Evolutionary conservation across 2,797 vertebrate genomes (phyloP), one percentile per base, ranked within the genome.

Genomic region (Tangara arthus): DNA sequence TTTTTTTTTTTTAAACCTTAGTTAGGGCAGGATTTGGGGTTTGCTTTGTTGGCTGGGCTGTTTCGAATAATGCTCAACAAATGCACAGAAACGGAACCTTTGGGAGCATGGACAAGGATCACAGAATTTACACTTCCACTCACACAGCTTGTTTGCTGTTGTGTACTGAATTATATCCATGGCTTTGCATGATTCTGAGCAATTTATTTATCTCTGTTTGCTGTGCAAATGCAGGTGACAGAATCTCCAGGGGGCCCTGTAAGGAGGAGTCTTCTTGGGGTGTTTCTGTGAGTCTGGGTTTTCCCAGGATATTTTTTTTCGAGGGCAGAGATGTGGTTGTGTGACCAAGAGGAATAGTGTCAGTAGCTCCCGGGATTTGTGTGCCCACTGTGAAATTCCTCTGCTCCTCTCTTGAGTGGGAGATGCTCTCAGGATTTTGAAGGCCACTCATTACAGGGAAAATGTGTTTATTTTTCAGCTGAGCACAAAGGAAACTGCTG

Each of bases 1-100:
- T 44, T 83, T 39, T 75, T 24, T 24, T 47, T 65, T 56, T 64
- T 47, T n/a, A 4, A 39, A 52, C 30, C 8, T 77, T 11, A 87
- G 44, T 82, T 94, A 90, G 79, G 86, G 69, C 49, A 95, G 91
- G 55, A 75, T 68, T 90, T 89, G 93, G 82, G 89, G 72, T 91
- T 87, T 87, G 28, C 57, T 82, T 71, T 32, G 81, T 68, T 90
- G 84, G 34, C 85, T 78, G 66, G 82, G 85, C 57, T 92, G 70
- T 49, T 84, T 53, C 53, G 90, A 35, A 49, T 88, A 86, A 47
- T 3, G 15, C 56, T 91, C 39, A 55, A 10, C 37, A 21, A 72
- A 86, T 26, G 24, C 28, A n/a, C 0, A 32, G 63, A 47, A 30
- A 19, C 37, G 35, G 30, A 35, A 44, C 82, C 17, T 71, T 84